These are phyloP conservation scores for Oligia latruncula DNA, from an alignment of 2,888 invertebrate species.

Conservation along the genomic window DNA sequence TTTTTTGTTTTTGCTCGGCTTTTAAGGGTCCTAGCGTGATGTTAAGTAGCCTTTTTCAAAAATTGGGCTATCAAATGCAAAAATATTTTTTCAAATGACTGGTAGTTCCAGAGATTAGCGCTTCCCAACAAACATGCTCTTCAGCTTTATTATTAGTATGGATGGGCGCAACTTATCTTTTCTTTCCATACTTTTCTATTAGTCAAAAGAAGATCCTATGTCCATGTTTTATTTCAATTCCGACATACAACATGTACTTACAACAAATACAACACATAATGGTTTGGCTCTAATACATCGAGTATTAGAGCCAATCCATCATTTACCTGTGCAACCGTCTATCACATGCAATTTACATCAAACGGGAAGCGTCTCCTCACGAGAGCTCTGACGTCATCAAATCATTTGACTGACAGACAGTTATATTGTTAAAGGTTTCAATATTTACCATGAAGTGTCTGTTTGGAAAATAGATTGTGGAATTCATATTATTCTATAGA, in stretches of 20 bases:
- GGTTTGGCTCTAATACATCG: too few species aligned
- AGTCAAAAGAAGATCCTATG: background rate
- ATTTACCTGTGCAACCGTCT: slow-evolving; percentile 30
- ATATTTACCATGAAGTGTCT: slow-evolving; percentile 42
- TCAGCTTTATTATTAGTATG: background rate
- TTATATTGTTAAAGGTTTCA: slow-evolving; percentile 50
- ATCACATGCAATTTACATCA: slow-evolving; percentile 41
- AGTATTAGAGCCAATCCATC: slow-evolving; percentile 4
- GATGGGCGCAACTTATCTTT: background rate
- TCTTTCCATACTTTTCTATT: background rate
- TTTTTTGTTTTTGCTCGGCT: too few species aligned
- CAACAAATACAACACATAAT: too few species aligned
- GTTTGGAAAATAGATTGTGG: slow-evolving; percentile 36
- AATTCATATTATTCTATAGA: slow-evolving; percentile 22
- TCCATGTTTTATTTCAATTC: slow-evolving; percentile 12
- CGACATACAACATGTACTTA: background rate
- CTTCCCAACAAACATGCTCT: background rate
- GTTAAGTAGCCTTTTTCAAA: too few species aligned
- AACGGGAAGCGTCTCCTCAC: slow-evolving; percentile 35
- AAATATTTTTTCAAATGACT: too few species aligned
- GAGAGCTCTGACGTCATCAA: slow-evolving; percentile 45
- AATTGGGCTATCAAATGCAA: too few species aligned
- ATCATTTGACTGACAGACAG: slow-evolving; percentile 48
- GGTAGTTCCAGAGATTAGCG: too few species aligned
- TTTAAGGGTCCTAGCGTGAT: too few species aligned